Percentiles rank a stretch among this genome's conserved stretches.
phyloP scores from a whole-genome alignment of 2,888 invertebrate species.

The Slavum lentiscoides region DNA sequence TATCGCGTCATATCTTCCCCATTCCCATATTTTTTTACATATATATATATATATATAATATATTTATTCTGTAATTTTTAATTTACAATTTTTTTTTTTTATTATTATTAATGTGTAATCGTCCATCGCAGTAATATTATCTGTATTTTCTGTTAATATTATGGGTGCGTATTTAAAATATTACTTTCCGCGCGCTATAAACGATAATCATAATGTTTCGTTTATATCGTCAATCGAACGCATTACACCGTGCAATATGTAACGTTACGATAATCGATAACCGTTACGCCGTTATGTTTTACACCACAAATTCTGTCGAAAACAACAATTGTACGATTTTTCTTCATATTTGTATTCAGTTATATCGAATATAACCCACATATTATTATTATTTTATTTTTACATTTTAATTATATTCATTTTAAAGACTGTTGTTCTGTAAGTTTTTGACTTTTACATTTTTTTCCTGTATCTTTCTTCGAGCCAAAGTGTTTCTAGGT shows the following conservation, averaged over 20 bases:
- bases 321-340: background rate
- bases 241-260: too few relatives aligned
- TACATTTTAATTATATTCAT: constrained; percentile 25
- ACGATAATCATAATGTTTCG: too few relatives aligned
- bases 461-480: background rate
- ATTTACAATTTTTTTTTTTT: background rate
- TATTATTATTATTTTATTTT: constrained; percentile 16
- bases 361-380: background rate
- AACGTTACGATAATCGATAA: too few relatives aligned
- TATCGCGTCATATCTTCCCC: background rate
- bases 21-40: constrained; percentile 20
- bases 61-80: background rate
- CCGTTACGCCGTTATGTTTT: too few relatives aligned
- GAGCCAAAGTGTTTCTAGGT: too few relatives aligned
- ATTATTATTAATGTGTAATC: background rate
- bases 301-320: background rate
- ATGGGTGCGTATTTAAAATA: background rate
- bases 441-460: background rate
- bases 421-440: constrained; percentile 24
- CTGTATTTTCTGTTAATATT: background rate
- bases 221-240: too few relatives aligned
- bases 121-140: background rate
- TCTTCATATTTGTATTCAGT: constrained; percentile 3
- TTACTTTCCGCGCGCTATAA: too few relatives aligned
- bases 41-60: background rate